Conservation (phyloP, 2,113 vertebrate genomes). For the Ailuropoda melanoleuca region DNA sequence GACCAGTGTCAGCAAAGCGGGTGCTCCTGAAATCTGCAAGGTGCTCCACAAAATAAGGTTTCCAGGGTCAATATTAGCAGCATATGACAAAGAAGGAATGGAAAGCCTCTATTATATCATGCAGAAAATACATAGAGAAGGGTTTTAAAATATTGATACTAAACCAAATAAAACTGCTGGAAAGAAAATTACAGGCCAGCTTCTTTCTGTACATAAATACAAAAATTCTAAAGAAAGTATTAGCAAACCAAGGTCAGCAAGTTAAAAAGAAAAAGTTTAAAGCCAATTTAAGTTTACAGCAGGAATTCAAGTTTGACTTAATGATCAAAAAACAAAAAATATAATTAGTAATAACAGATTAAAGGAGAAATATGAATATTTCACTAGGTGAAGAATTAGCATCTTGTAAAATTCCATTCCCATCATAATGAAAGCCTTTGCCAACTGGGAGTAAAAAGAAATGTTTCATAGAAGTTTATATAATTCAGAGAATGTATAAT, state of each 20-base stretch:
- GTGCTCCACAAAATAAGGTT: background rate
- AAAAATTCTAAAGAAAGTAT: background rate
- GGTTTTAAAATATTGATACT: background rate
- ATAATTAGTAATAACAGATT: background rate
- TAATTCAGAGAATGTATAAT: background rate
- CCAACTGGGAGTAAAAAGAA: background rate
- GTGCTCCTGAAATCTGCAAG: background rate
- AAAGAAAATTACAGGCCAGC: background rate
- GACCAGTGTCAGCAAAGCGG: rapidly evolving
- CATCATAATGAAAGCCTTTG: background rate
- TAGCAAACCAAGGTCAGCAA: background rate
- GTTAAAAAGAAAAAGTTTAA: background rate
- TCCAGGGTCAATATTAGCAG: too few species aligned
- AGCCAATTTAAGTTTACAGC: background rate
- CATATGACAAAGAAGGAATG: background rate
- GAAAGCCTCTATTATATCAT: background rate
- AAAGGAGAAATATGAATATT: background rate
- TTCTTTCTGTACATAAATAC: background rate
- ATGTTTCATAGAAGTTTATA: background rate
- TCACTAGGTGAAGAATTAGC: background rate
- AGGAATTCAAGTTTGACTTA: background rate
- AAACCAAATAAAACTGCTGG: background rate
- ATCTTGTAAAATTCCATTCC: background rate
- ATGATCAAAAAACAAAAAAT: background rate
- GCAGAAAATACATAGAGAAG: background rate